phyloP scores from a whole-genome alignment of 1,140 invertebrate genomes.

The Pseudomyrmex concolor region DNA sequence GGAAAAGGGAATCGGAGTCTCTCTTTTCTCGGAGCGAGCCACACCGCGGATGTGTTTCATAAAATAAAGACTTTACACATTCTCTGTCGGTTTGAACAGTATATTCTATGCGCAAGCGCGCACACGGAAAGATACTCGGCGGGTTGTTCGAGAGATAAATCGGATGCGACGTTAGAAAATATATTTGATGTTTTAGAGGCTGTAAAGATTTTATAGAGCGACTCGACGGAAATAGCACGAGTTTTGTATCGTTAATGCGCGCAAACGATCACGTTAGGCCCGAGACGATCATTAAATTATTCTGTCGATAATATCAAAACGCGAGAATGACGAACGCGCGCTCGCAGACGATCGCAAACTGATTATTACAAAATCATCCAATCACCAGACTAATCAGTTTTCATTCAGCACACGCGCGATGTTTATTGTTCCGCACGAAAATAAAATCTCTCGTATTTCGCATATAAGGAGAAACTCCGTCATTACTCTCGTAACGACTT shows the following conservation, averaged over 20 bases:
- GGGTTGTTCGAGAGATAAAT: not conserved
- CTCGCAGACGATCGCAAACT: too few relatives aligned
- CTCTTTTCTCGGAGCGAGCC: not conserved
- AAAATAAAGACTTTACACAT: constrained; percentile 26
- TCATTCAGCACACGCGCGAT: too few relatives aligned
- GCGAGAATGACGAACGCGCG: too few relatives aligned
- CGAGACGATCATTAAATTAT: not conserved
- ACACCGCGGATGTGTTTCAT: not conserved
- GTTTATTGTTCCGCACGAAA: too few relatives aligned
- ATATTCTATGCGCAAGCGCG: too few relatives aligned
- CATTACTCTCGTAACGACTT: constrained; percentile 29
- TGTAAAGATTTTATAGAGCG: not conserved
- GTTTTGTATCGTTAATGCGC: too few relatives aligned
- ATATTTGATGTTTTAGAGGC: not conserved
- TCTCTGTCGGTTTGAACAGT: not conserved
- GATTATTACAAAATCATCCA: too few relatives aligned
- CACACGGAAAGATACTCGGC: not conserved
- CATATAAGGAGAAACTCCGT: constrained; percentile 44
- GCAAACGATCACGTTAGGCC: not conserved
- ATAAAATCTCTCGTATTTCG: constrained; percentile 1
- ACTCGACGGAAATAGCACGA: not conserved
- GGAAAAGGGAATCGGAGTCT: not conserved
- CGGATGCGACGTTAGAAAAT: not conserved
- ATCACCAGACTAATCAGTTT: too few relatives aligned
- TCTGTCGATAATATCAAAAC: not conserved